Percentiles rank a stretch among this genome's conserved stretches.
Conservation (phyloP, 2,888 invertebrate genomes). For the Leptopilina drosophilae region DNA sequence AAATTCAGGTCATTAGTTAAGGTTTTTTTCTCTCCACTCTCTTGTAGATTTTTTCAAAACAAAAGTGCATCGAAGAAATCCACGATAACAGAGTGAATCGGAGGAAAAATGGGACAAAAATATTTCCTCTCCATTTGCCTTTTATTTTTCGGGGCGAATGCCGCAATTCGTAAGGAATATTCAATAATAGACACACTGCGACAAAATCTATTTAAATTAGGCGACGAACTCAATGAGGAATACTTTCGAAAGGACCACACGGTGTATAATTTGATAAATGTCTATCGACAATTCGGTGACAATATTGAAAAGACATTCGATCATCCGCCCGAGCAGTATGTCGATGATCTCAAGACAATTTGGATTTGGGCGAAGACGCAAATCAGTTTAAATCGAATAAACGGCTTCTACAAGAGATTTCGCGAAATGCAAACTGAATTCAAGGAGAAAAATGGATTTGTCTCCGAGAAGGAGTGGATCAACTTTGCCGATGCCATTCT, state of each 20-base stretch:
- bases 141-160: constrained; percentile 42
- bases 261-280: constrained; percentile 80
- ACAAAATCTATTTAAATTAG: constrained; percentile 80
- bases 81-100: not conserved
- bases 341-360: constrained; percentile 71
- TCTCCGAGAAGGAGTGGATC: constrained; percentile 79
- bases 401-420: constrained; percentile 84
- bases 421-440: constrained; percentile 79
- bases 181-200: constrained; percentile 81
- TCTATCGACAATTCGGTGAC: constrained; percentile 80
- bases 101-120: constrained; percentile 19
- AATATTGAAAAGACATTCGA: constrained; percentile 75
- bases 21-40: not conserved
- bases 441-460: constrained; percentile 69
- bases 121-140: constrained; percentile 19
- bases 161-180: constrained; percentile 54
- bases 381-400: constrained; percentile 81
- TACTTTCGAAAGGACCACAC: constrained; percentile 73
- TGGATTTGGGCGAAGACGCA: constrained; percentile 84
- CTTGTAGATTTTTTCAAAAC: not conserved
- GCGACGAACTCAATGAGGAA: constrained; percentile 79
- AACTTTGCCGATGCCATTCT: constrained; percentile 84
- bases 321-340: constrained; percentile 53
- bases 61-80: not conserved
- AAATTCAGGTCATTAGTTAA: not conserved